These are phyloP conservation scores for Craseonycteris thonglongyai DNA, from an alignment of 2,113 vertebrate genomes.

Conservation along the genomic window DNA sequence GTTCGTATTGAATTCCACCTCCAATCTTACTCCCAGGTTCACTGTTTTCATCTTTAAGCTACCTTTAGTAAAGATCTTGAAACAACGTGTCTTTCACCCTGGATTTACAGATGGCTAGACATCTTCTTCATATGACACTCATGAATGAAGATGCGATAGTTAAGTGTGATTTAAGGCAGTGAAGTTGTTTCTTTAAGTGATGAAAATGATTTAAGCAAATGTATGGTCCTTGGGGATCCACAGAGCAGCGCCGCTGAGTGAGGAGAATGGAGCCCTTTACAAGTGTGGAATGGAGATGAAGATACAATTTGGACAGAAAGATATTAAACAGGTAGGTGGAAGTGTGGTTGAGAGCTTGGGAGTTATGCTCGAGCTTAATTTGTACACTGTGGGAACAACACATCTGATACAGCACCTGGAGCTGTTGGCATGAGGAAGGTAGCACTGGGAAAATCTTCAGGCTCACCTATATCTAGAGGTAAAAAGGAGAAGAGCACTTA, in stretches of 20 bases:
- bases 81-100: neutral
- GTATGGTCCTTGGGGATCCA: neutral
- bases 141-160: neutral
- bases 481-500: neutral
- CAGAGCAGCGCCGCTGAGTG: fast-evolving
- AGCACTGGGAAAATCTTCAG: neutral
- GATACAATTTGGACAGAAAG: neutral
- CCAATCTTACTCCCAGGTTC: neutral
- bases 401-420: neutral
- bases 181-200: neutral
- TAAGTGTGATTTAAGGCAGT: neutral
- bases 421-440: neutral
- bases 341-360: neutral
- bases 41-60: neutral
- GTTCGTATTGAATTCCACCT: neutral
- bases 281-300: neutral
- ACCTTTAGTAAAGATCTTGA: neutral
- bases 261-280: neutral
- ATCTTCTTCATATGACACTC: neutral
- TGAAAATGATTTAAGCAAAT: neutral
- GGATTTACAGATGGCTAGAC: neutral
- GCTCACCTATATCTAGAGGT: neutral
- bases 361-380: fast-evolving
- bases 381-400: fast-evolving
- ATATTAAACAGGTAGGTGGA: neutral